Evolutionary conservation across 2,888 invertebrate genomes (phyloP).

Genomic region (Punctoribates punctum): DNA sequence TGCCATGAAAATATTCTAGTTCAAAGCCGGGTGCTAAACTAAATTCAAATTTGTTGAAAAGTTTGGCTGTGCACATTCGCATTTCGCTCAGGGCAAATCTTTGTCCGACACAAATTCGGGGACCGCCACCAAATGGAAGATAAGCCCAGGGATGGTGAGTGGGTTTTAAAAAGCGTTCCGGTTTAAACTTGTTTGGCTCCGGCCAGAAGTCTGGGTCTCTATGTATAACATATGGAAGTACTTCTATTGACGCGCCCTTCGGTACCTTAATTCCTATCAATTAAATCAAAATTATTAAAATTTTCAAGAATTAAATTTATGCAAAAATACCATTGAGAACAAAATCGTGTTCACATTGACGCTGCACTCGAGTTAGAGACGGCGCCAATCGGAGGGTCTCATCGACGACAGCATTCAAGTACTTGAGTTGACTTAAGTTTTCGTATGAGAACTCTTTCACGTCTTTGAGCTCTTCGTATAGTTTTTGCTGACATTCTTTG

Average conservation of each 20-base stretch:
- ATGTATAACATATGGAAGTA: slow-evolving; percentile 45
- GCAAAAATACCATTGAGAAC: neutral
- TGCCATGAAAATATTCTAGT: neutral
- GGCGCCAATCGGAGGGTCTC: slow-evolving; percentile 37
- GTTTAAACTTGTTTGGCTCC: slow-evolving; percentile 46
- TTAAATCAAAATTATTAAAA: neutral
- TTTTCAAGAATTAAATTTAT: neutral
- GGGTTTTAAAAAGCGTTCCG: slow-evolving; percentile 45
- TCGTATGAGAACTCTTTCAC: neutral
- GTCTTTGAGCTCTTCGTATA: slow-evolving; percentile 11
- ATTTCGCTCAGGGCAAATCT: slow-evolving; percentile 31
- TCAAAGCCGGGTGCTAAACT: neutral
- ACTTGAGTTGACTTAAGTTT: neutral
- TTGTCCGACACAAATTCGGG: slow-evolving; percentile 12
- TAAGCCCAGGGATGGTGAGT: slow-evolving; percentile 21
- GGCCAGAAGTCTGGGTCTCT: slow-evolving; percentile 44
- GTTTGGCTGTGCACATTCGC: slow-evolving; percentile 24
- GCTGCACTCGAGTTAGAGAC: neutral
- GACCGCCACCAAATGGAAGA: slow-evolving; percentile 32
- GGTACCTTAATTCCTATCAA: slow-evolving; percentile 43
- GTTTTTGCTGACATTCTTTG: slow-evolving; percentile 37
- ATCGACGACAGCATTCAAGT: slow-evolving; percentile 30
- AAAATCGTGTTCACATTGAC: slow-evolving; percentile 3
- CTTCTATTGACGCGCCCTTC: slow-evolving; percentile 39
- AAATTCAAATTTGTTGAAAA: neutral